Conservation (phyloP, 2,888 invertebrate species). For the Hirudinaria manillensis region DNA sequence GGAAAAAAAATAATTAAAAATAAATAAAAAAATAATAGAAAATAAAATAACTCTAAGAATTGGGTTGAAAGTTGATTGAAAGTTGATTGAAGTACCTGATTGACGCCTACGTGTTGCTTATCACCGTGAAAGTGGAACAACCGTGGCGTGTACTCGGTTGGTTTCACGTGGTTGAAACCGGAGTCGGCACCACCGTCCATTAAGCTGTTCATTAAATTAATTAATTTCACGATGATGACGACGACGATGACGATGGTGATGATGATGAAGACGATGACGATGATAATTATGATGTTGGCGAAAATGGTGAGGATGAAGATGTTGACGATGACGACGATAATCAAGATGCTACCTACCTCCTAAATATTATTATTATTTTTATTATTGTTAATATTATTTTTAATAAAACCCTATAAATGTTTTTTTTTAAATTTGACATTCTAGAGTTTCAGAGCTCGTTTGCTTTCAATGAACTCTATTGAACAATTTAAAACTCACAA, state of each 20-base stretch:
- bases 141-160: constrained; percentile 48
- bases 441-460: too few relatives aligned
- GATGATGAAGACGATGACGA: constrained; percentile 27
- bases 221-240: neutral
- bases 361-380: too few relatives aligned
- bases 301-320: constrained; percentile 21
- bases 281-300: constrained; percentile 23
- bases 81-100: constrained; percentile 18
- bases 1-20: too few relatives aligned
- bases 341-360: constrained; percentile 16
- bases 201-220: constrained; percentile 44
- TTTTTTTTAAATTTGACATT: too few relatives aligned
- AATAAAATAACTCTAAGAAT: too few relatives aligned
- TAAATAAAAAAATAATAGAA: too few relatives aligned
- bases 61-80: too few relatives aligned
- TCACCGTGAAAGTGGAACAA: constrained; percentile 43
- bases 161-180: constrained; percentile 50
- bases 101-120: neutral
- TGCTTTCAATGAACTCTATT: too few relatives aligned
- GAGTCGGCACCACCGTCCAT: constrained; percentile 51
- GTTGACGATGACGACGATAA: constrained; percentile 27
- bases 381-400: too few relatives aligned
- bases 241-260: neutral
- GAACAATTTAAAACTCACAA: too few relatives aligned
- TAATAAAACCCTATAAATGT: too few relatives aligned